A percentile compares a stretch with the other conserved stretches of the same genome.
phyloP scores from a whole-genome alignment of 2,888 invertebrate genomes.

The Aleiodes testaceus region DNA sequence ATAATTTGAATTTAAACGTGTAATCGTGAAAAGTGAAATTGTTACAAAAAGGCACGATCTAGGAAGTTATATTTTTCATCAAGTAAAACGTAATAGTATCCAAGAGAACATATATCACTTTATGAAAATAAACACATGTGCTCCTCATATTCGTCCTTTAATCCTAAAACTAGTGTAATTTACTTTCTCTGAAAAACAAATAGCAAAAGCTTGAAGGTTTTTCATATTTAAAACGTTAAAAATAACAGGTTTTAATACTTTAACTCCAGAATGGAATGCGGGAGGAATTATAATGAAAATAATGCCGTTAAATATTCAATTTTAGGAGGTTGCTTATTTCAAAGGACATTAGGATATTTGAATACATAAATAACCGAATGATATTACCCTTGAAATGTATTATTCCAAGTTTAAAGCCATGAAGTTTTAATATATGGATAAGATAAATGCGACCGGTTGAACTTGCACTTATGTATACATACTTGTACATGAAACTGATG shows the following conservation, averaged over 20 bases:
- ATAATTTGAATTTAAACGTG: too few species aligned
- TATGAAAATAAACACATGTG: too few species aligned
- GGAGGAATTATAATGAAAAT: background rate
- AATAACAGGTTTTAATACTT: background rate
- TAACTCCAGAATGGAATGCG: constrained; percentile 5
- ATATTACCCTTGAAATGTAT: constrained; percentile 33
- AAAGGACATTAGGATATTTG: constrained; percentile 7
- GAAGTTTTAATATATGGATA: background rate
- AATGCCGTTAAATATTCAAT: background rate
- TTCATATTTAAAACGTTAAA: background rate
- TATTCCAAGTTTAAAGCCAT: constrained; percentile 9
- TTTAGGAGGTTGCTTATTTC: background rate
- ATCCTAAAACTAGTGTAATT: too few species aligned
- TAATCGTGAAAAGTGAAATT: too few species aligned
- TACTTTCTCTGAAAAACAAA: background rate
- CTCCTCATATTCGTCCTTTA: too few species aligned
- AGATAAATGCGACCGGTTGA: constrained; percentile 46
- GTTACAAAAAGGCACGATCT: too few species aligned
- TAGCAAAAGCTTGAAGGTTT: too few species aligned
- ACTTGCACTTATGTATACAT: constrained; percentile 35
- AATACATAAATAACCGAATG: background rate
- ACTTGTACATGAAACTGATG: background rate
- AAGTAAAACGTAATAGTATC: too few species aligned
- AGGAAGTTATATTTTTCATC: too few species aligned
- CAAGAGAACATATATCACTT: too few species aligned